Base-by-base conservation (phyloP, 2,888 invertebrate genomes). In the Parnassius apollo region DNA sequence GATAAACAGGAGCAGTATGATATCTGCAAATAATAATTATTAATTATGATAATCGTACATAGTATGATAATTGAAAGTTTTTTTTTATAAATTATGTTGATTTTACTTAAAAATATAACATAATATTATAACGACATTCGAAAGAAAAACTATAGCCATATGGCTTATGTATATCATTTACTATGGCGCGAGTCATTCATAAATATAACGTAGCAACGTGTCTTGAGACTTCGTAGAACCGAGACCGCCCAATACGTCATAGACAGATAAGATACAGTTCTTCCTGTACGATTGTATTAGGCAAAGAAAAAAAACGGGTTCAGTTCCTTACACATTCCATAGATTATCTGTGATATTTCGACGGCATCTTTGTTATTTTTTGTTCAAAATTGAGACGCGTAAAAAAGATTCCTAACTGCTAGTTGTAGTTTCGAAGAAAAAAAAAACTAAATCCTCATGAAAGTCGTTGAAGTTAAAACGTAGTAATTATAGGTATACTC, bases 271-370 rank as follows among this genome's bases (percentile, higher is more conserved):
- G 57, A 57, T 50, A 57, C 7, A 42, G 9, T 18, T 44, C 54
- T 54, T 54, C 54, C 54, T 54, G 54, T 11, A 22, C 44, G n/a
- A 42, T 13, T 4, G 46, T n/a, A 3, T 46, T 9, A 35, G 3
- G 35, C 7, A 35, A 35, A 3, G 4, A n/a, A n/a, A 55, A 42
- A 57, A 57, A 57, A 48, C 12, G n/a, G 48, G 12, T 12, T 10
- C 18, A 57, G 45, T 61, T 61, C 56, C 61, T 61, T 46, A 51
- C 25, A 42, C 46, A 57, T 57, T 57, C 46, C 61, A 50, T 13
- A 42, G 25, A 13, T 53, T 56, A 61, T 61, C 61, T 52, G 2
- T 57, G 35, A 25, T n/a, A 45, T 46, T 52, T 59, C 10, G 59
- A 49, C 48, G 48, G 52, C 52, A 25, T 35, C 52, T 52, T 51